Percentiles rank a stretch among this genome's conserved stretches.
Evolutionary conservation across 2,888 invertebrate genomes (phyloP).

Genomic region (Eupithecia inturbata): DNA sequence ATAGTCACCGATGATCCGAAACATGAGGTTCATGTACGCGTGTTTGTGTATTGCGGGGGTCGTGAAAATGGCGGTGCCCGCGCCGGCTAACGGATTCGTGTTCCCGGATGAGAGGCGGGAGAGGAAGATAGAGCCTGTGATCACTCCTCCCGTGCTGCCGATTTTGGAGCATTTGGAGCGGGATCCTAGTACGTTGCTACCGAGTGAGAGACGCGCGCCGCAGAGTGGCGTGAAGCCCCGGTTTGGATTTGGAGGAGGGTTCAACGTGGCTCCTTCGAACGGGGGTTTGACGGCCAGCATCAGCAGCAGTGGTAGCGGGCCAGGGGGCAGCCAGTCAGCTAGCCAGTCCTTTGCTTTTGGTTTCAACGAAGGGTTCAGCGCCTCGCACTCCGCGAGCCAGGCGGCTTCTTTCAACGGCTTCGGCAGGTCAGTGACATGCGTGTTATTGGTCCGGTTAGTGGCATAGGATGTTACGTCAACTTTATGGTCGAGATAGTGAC

Average conservation of each 20-base stretch:
- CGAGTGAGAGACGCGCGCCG: constrained; percentile 57
- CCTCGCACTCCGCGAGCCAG: constrained; percentile 80
- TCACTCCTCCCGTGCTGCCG: constrained; percentile 81
- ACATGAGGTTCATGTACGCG: constrained; percentile 73
- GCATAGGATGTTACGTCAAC: constrained; percentile 32
- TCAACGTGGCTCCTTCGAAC: constrained; percentile 72
- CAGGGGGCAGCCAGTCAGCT: constrained; percentile 75
- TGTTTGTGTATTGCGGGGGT: constrained; percentile 61
- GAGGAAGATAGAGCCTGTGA: constrained; percentile 73
- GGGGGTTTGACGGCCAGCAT: constrained; percentile 76
- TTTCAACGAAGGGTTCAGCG: constrained; percentile 79
- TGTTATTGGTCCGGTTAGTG: constrained; percentile 11
- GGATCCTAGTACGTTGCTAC: constrained; percentile 77
- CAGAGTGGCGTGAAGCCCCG: constrained; percentile 61
- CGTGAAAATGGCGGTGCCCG: constrained; percentile 54
- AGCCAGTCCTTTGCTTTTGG: constrained; percentile 80
- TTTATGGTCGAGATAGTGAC: neutral
- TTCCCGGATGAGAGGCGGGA: constrained; percentile 71
- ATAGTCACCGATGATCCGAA: constrained; percentile 70
- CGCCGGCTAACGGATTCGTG: constrained; percentile 70
- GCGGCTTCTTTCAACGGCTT: constrained; percentile 78
- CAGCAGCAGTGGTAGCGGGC: constrained; percentile 74
- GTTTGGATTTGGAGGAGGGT: constrained; percentile 72
- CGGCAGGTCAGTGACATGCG: constrained; percentile 68
- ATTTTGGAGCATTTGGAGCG: constrained; percentile 78